A percentile compares a stretch with the other conserved stretches of the same genome.
Conservation (phyloP, 2,113 vertebrate genomes). For the Oryzias curvinotus region DNA sequence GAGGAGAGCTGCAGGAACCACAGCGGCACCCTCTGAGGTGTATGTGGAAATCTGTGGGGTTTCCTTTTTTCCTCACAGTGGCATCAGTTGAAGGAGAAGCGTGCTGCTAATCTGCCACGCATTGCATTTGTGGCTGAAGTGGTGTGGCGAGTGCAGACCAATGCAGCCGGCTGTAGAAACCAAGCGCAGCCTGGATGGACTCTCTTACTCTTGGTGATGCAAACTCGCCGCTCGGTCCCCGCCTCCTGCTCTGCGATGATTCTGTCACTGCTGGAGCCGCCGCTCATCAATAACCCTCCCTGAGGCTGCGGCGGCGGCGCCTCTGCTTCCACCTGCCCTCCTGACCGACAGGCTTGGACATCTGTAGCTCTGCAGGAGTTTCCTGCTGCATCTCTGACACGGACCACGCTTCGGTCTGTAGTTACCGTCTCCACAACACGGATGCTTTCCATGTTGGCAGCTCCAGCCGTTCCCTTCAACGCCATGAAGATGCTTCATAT, state of each 20-base stretch:
- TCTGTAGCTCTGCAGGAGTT: slow-evolving; percentile 27
- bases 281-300: slow-evolving; percentile 61
- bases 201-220: slow-evolving; percentile 6
- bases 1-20: slow-evolving; percentile 9
- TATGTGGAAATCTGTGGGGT: not conserved
- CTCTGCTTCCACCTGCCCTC: slow-evolving; percentile 26
- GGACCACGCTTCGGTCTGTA: slow-evolving; percentile 32
- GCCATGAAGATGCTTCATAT: slow-evolving; percentile 16
- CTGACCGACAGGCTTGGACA: slow-evolving; percentile 15
- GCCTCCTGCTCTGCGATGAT: slow-evolving; percentile 30
- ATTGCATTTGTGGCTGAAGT: slow-evolving; percentile 28
- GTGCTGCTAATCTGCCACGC: slow-evolving; percentile 15
- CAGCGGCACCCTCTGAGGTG: not conserved
- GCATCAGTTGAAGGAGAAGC: not conserved
- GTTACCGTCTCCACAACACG: slow-evolving; percentile 47
- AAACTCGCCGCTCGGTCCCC: slow-evolving; percentile 16
- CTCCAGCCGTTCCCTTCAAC: not conserved
- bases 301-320: slow-evolving; percentile 12
- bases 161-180: not conserved
- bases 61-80: slow-evolving; percentile 1
- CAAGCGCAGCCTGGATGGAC: not conserved
- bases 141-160: slow-evolving; percentile 1
- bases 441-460: slow-evolving; percentile 43
- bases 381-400: slow-evolving; percentile 26
- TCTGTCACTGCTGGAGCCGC: slow-evolving; percentile 40